Base-by-base conservation (phyloP, 2,797 vertebrate species). In the Antennarius maculatus region DNA sequence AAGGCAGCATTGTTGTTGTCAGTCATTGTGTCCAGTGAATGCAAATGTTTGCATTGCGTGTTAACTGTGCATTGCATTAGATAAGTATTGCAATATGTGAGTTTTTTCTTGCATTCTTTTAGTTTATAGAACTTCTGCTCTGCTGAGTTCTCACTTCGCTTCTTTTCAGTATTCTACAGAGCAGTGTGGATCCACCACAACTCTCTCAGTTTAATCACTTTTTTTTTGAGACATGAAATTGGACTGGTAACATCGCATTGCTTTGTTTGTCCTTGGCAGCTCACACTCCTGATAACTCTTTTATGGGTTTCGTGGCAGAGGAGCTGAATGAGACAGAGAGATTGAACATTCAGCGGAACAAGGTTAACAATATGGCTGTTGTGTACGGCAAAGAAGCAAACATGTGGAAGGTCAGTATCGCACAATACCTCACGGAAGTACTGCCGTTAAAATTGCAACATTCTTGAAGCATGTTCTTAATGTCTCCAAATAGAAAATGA, bases 201-300 rank as follows among this genome's bases (percentile, higher is more conserved):
- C 37, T 54, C 50, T 37, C 63, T 60, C n/a, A 46, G 16, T 77
- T 68, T 53, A 49, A 66, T 67, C 31, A 11, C 29, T 3, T 68
- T 48, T 29, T 18, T 12, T 8, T 8, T 1, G 15, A 59, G 57
- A 55, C 55, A 39, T 61, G 14, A 74, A 83, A 70, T 69, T 77
- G 54, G n/a, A 55, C 57, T 50, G 66, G 23, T 54, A 67, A 59
- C 2, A 2, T 53, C 59, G 54, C 69, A 10, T 72, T 71, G 41
- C 57, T 79, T 63, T 74, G 71, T 86, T 81, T 76, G 74, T 86
- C 72, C 88, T 71, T 57, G 85, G 58, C 83, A 99, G 97, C 97
- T 69, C 97, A 99, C 90, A 99, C 97, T 31, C 97, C 97, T 0
- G 97, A 99, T 87, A 99, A 99, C 92, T 99, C 97, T 67, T 99